Evolutionary conservation across 2,888 invertebrate genomes (phyloP), one percentile per base, ranked within the genome.

Genomic region (Pegoplata infirma): DNA sequence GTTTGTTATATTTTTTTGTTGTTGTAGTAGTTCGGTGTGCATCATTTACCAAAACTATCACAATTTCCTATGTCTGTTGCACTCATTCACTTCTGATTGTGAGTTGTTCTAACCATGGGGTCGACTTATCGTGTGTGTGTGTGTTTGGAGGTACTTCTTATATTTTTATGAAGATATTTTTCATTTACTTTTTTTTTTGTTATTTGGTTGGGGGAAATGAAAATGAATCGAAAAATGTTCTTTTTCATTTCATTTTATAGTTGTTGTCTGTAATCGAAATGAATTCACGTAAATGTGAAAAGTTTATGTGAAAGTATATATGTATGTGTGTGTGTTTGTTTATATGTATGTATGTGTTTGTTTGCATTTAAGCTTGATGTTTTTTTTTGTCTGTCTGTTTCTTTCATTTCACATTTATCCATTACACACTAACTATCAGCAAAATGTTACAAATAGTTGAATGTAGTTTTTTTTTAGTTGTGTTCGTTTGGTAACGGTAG

Each of bases 271-370:
- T 64, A 78, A 69, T 78, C 69, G 69, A 59, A 74, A 74, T 78
- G 59, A 78, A 78, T 74, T 58, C 74, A 69, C 74, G 74, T 78
- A 74, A 78, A 78, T 74, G 74, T 69, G 40, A 78, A 78, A 78
- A 69, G 56, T 78, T 77, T 59, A 36, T 46, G 21, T 12, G n/a
- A 47, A 6, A 36, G 5, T 28, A 47, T 56, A 23, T 16, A 3
- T 25, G 23, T 36, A 32, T 14, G 12, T 17, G 25, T 67, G 14
- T 25, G 23, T 59, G 49, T 46, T 21, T 12, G n/a, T 55, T 8
- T 47, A 5, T 28, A 47, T 56, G 32, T 16, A 3, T 25, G 23
- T 36, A 32, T 14, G 12, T 17, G 25, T 67, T 19, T 25, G 23
- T 25, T 19, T 40, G 53, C 25, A n/a, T 21, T 4, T 23, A n/a